Evolutionary conservation across 1,140 invertebrate species (phyloP), one percentile per base, ranked within the genome.

Genomic region (Zaprionus africanus): DNA sequence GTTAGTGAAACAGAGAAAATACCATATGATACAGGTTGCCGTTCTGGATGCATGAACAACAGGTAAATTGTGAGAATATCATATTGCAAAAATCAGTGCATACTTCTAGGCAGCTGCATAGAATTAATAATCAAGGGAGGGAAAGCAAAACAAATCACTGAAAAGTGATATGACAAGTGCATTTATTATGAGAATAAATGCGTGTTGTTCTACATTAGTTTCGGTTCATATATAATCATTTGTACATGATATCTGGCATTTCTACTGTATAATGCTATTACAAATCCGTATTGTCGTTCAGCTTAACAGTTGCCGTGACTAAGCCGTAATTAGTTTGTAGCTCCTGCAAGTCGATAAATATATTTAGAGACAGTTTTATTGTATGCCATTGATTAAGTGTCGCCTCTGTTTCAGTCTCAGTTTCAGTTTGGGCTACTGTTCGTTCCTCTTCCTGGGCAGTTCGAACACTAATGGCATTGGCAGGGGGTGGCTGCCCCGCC

Each of bases 381-480:
- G 58, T 57, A 51, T 31, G 9, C 58, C 53, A 68, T 69, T 75
- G 72, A 70, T 75, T 69, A 63, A 75, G 72, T 75, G 58, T 31
- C 11, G 51, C 17, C n/a, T 36, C 53, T 7, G 5, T 9, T 26
- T 54, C 15, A 7, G 41, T 43, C 15, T 6, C 38, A 6, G 15
- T 7, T 46, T 9, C 15, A 41, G 15, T 41, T 41, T n/a, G 15
- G 6, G 15, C 7, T 41, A n/a, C n/a, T n/a, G n/a, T n/a, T 2
- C 6, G 38, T 41, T 49, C 17, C 46, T 49, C 19, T 22, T 34
- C 17, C 24, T 19, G 66, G 53, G 12, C 12, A 51, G 38, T 69
- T 62, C 59, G 65, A 75, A 41, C 41, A 54, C 56, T 64, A 76
- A 76, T 71, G 73, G 22, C 60, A 51, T 53, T 59, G 36, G 53